A percentile compares a stretch with the other conserved stretches of the same genome.
Evolutionary conservation across 2,113 vertebrate species (phyloP).

Genomic region (Marcusenius ussheri): DNA sequence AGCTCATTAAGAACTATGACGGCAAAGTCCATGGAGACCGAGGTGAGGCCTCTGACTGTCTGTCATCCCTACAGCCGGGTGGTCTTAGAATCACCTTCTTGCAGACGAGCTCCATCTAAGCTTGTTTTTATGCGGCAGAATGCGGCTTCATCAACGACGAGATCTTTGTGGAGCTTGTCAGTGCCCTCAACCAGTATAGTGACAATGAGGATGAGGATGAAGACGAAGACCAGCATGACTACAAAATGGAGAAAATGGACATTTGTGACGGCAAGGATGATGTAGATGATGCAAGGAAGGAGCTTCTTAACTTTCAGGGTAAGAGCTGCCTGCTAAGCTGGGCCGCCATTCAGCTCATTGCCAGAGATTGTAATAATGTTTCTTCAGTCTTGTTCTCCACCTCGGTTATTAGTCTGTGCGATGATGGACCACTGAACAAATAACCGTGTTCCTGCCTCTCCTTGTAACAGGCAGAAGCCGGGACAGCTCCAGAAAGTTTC

Average conservation of each 20-base stretch:
- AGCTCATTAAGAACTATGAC: conserved; percentile 97
- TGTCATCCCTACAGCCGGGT: too few relatives aligned
- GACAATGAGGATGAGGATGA: conserved; percentile 89
- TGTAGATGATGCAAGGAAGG: conserved; percentile 70
- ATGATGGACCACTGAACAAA: background rate
- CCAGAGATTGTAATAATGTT: background rate
- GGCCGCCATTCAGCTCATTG: background rate
- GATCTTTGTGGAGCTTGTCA: conserved; percentile 96
- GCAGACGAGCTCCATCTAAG: background rate
- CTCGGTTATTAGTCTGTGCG: background rate
- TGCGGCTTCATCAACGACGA: conserved; percentile 99
- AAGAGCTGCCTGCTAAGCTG: conserved; percentile 12
- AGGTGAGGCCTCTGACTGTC: conserved; percentile 62
- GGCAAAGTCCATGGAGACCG: conserved; percentile 97
- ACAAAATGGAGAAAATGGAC: conserved; percentile 61
- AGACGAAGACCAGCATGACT: conserved; percentile 69
- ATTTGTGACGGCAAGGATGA: conserved; percentile 63
- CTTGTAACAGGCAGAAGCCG: conserved; percentile 64
- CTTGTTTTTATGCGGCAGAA: conserved; percentile 54
- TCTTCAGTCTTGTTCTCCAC: background rate
- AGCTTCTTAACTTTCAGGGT: conserved; percentile 68
- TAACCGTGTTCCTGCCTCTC: background rate
- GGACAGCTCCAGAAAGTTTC: conserved; percentile 78
- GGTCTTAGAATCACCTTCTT: background rate
- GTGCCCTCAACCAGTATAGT: conserved; percentile 86